phyloP scores from a whole-genome alignment of 2,797 vertebrate species.

The Phyllotis vaccarum region DNA sequence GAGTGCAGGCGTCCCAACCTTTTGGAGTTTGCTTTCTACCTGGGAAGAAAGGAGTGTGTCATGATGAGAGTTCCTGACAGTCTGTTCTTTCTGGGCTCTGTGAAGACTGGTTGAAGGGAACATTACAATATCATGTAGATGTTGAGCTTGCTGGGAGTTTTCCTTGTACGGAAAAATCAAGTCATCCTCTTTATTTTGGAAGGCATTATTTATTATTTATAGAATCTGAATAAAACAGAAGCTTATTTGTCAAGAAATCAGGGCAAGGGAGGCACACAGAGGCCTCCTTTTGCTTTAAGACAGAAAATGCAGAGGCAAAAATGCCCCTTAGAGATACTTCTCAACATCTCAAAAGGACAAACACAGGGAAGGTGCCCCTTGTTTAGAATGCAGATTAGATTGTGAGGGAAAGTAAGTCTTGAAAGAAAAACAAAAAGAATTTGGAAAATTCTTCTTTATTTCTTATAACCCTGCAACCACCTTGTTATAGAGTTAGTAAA shows the following conservation, averaged over 20 bases:
- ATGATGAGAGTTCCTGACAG: not conserved
- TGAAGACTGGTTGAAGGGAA: not conserved
- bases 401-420: not conserved
- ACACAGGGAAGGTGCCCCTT: not conserved
- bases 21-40: not conserved
- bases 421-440: not conserved
- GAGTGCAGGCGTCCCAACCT: not conserved
- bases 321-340: not conserved
- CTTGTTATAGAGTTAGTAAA: not conserved
- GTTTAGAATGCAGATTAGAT: not conserved
- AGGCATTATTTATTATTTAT: slow-evolving; percentile 44
- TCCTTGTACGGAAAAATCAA: not conserved
- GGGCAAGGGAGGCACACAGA: not conserved
- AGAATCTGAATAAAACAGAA: not conserved
- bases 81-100: not conserved
- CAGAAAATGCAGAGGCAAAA: not conserved
- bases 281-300: not conserved
- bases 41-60: not conserved
- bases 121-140: not conserved
- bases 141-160: not conserved
- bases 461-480: not conserved
- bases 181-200: slow-evolving; percentile 2
- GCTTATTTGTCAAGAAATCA: slow-evolving; percentile 40
- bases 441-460: not conserved
- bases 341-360: not conserved